Percentiles rank a stretch among this genome's conserved stretches.
These are phyloP conservation scores for Cichladusa arquata DNA, from an alignment of 2,113 vertebrate species.

Conservation along the genomic window DNA sequence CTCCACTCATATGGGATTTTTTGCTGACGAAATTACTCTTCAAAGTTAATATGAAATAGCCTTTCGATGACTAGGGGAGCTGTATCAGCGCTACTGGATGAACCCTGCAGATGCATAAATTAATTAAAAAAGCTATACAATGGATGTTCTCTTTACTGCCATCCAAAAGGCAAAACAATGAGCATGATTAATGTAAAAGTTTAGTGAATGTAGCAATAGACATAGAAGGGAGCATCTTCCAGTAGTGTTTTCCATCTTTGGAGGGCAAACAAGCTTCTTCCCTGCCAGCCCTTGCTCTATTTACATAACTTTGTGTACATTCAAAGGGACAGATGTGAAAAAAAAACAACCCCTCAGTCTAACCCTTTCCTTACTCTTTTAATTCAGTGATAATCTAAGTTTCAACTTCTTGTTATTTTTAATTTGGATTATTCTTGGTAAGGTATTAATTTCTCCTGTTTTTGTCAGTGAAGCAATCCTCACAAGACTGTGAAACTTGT, in stretches of 20 bases:
- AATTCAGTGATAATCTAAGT: background rate
- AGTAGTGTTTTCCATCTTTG: background rate
- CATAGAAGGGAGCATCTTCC: background rate
- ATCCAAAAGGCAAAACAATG: no score
- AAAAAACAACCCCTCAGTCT: background rate
- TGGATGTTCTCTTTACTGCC: background rate
- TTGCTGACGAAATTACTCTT: background rate
- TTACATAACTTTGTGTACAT: background rate
- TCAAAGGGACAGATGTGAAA: background rate
- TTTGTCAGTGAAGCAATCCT: accelerated
- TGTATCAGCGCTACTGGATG: background rate
- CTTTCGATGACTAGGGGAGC: background rate
- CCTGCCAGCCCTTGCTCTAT: background rate
- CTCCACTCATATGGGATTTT: background rate
- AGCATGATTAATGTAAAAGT: background rate
- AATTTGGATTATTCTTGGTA: background rate
- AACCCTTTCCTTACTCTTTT: background rate
- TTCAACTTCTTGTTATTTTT: background rate
- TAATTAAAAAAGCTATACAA: background rate
- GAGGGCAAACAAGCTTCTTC: background rate
- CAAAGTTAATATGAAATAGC: background rate
- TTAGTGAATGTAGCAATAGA: background rate
- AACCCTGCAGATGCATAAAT: background rate
- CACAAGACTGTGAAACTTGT: background rate
- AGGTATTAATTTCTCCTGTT: background rate